phyloP scores from a whole-genome alignment of 2,113 vertebrate species.

The Bubo blakistoni region DNA sequence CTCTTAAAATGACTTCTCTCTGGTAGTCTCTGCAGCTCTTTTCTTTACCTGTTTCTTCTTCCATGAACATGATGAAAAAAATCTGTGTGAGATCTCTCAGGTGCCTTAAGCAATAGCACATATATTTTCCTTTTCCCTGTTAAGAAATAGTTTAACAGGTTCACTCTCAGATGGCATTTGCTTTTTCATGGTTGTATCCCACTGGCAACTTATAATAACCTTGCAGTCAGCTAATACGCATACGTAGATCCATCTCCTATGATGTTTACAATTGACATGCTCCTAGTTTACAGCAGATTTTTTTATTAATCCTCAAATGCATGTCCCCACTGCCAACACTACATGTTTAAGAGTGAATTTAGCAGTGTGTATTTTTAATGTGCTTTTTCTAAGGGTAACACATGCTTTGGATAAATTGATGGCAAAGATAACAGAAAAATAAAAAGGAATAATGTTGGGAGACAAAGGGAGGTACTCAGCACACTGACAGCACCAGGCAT shows the following conservation, averaged over 20 bases:
- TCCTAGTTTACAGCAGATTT: background rate
- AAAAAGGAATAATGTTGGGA: background rate
- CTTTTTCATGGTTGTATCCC: background rate
- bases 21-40: background rate
- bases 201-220: background rate
- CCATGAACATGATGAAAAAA: background rate
- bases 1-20: background rate
- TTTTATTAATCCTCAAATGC: background rate
- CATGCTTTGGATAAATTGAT: background rate
- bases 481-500: fast-evolving
- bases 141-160: background rate
- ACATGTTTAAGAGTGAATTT: background rate
- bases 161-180: background rate
- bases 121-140: background rate
- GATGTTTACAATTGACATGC: background rate
- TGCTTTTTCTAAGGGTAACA: background rate
- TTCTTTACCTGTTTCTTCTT: background rate
- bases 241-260: background rate
- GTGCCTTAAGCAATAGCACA: background rate
- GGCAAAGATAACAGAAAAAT: background rate
- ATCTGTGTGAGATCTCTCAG: background rate
- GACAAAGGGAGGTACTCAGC: background rate
- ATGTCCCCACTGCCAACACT: background rate
- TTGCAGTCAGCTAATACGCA: background rate
- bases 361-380: background rate